Base-by-base conservation (phyloP, 2,888 invertebrate species). In the Diplazon laetatorius region DNA sequence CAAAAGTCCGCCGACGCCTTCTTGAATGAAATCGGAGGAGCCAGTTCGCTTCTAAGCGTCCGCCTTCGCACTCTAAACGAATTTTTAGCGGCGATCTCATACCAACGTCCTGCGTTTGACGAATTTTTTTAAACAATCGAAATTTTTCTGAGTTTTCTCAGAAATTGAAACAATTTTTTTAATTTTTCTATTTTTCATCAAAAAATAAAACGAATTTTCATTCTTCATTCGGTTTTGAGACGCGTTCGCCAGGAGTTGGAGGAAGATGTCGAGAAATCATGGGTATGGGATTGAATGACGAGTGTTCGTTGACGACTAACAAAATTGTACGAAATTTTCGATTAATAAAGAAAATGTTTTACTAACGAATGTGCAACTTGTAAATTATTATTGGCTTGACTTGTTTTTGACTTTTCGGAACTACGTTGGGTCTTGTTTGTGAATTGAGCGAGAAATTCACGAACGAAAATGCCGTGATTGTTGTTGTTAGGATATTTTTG, bases 11-110 rank as follows among this genome's bases (percentile, higher is more conserved):
- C 85, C 84, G 84, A 85, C 86, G 87, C 86, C 88, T 87, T 88
- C 87, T 85, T 88, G 88, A 88, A 88, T 88, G 88, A 88, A 88
- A 85, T 75, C 78, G 81, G 71, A 70, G 62, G 83, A 85, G 85
- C 85, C 87, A 88, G 88, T 88, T 86, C 83, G 83, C 85, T 86
- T 84, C 85, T 83, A 85, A 84, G 82, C 87, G 82, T 85, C 85
- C 85, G 82, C 84, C 85, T 82, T 86, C 84, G 82, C 82, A 80
- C 83, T 80, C 82, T 83, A 76, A 80, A 78, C 83, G 81, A 79
- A 80, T 83, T 84, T n/a, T 78, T 48, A 44, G 30, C 63, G 18
- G 52, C 55, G 22, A n/a, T 5, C 20, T 18, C 52, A 22, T 1
- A 9, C 9, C 30, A 9, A 1, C 25, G 35, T 30, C 16, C 6